These are phyloP conservation scores for Drosophila subsilvestris DNA, from an alignment of 2,888 invertebrate genomes.

Conservation along the genomic window DNA sequence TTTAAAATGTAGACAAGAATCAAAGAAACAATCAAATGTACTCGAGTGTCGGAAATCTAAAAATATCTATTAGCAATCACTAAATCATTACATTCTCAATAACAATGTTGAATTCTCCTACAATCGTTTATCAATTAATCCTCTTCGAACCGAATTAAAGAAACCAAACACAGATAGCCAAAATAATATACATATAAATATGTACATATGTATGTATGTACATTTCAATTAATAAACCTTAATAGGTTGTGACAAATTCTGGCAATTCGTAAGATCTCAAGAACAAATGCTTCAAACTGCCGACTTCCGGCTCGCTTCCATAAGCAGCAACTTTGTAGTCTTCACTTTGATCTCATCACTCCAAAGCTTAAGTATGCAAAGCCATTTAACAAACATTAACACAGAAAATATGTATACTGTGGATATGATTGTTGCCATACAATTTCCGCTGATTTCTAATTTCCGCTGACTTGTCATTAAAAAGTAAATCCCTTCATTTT, in stretches of 20 bases:
- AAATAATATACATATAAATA: too few relatives aligned
- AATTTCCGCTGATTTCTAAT: conserved; percentile 76
- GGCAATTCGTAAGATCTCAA: not conserved
- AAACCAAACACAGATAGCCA: too few relatives aligned
- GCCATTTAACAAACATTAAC: conserved; percentile 26
- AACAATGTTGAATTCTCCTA: too few relatives aligned
- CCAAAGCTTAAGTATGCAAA: conserved; percentile 7
- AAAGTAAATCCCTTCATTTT: conserved; percentile 61
- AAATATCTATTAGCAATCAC: too few relatives aligned
- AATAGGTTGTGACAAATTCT: not conserved
- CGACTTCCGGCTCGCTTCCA: conserved; percentile 22
- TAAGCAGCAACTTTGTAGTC: conserved; percentile 28
- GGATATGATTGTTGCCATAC: conserved; percentile 57
- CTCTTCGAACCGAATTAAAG: too few relatives aligned
- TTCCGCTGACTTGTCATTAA: conserved; percentile 70
- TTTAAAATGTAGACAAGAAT: too few relatives aligned
- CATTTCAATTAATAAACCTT: not conserved
- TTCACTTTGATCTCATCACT: not conserved
- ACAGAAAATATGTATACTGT: conserved; percentile 9
- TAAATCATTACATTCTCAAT: too few relatives aligned
- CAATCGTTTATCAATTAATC: too few relatives aligned
- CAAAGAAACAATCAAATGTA: too few relatives aligned
- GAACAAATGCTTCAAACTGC: not conserved
- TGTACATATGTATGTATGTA: too few relatives aligned
- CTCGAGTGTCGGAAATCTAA: too few relatives aligned